Evolutionary conservation across 2,113 vertebrate species (phyloP).

Genomic region (Crocuta crocuta): DNA sequence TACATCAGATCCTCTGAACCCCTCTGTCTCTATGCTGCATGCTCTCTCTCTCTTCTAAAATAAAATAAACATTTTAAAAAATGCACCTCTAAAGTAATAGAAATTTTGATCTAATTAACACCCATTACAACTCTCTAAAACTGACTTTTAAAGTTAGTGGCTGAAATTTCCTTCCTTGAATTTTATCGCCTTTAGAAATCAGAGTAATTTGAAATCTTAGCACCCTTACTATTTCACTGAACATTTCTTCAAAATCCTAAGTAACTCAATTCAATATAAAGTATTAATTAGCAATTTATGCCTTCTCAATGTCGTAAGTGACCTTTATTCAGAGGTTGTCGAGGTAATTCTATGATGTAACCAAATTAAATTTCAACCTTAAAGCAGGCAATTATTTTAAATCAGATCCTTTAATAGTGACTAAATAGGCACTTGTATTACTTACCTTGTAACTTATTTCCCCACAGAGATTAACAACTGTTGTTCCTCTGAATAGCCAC

Average conservation of each 20-base stretch:
- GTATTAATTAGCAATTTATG: constrained; percentile 79
- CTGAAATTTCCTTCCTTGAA: constrained; percentile 63
- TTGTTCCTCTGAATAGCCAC: constrained; percentile 23
- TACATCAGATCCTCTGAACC: too few species aligned
- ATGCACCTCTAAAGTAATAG: constrained; percentile 51
- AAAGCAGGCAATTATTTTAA: constrained; percentile 65
- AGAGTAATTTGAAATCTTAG: constrained; percentile 73
- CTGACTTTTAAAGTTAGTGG: constrained; percentile 58
- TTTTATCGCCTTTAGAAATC: constrained; percentile 74
- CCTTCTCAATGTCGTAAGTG: constrained; percentile 64
- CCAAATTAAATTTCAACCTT: constrained; percentile 75
- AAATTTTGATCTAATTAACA: constrained; percentile 67
- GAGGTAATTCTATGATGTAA: constrained; percentile 70
- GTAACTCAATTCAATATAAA: constrained; percentile 72
- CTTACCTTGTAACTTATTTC: constrained; percentile 52
- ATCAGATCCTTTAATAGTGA: constrained; percentile 32
- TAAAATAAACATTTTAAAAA: background rate
- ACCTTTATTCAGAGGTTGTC: constrained; percentile 77
- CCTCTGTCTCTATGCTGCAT: too few species aligned
- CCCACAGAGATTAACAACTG: constrained; percentile 49
- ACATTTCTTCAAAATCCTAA: constrained; percentile 76
- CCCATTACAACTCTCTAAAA: constrained; percentile 46
- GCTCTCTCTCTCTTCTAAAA: background rate
- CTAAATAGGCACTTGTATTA: constrained; percentile 54
- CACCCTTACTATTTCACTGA: constrained; percentile 68